Evolutionary conservation across 37 sponge, comb jelly and placozoan species (phyloP).

Genomic region (Spongilla lacustris): DNA sequence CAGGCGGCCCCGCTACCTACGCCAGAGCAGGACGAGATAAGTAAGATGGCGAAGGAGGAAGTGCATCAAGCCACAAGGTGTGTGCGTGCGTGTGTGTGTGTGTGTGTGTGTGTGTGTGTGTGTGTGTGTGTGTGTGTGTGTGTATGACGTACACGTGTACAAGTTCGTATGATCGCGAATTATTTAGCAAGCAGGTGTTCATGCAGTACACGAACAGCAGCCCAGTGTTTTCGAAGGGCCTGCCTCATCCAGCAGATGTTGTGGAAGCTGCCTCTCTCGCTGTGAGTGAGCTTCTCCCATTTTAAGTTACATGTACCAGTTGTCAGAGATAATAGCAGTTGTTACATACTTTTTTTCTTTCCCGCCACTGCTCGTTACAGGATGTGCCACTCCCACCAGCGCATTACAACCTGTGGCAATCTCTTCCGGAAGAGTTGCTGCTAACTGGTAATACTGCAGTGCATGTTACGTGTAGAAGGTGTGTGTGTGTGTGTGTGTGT

Average conservation of each 20-base stretch:
- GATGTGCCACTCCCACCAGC: slow-evolving; percentile 46
- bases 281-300: slow-evolving; percentile 35
- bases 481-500: too few species aligned
- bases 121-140: neutral
- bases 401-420: slow-evolving; percentile 21
- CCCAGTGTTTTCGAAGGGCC: slow-evolving; percentile 19
- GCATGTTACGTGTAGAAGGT: too few species aligned
- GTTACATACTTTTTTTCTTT: too few species aligned
- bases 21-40: slow-evolving; percentile 49
- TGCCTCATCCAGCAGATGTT: slow-evolving; percentile 58
- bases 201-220: slow-evolving; percentile 7
- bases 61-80: slow-evolving; percentile 38
- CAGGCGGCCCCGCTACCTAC: neutral
- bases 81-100: neutral
- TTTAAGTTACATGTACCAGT: neutral
- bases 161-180: neutral
- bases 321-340: too few species aligned
- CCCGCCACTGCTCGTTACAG: neutral
- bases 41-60: slow-evolving; percentile 40
- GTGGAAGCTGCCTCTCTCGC: slow-evolving; percentile 70
- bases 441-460: neutral
- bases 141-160: neutral
- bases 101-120: neutral
- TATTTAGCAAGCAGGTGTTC: slow-evolving; percentile 46
- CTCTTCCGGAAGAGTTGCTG: slow-evolving; percentile 20